Conservation (phyloP, 2,797 vertebrate species). For the Cygnus olor region DNA sequence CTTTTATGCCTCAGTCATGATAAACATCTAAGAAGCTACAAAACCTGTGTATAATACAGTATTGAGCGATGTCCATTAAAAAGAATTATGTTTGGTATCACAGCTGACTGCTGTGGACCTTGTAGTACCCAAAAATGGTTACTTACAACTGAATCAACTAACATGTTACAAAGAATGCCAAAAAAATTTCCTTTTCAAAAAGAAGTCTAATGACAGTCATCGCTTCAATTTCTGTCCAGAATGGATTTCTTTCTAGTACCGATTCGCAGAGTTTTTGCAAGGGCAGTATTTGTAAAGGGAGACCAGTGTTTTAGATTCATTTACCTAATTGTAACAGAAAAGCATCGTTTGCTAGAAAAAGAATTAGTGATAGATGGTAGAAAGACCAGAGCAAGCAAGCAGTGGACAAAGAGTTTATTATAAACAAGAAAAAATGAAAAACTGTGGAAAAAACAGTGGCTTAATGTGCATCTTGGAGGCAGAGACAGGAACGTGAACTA, state of each 20-base stretch:
- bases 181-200: neutral
- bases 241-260: neutral
- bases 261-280: neutral
- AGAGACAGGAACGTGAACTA: neutral
- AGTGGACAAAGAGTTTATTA: neutral
- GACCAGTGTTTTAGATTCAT: neutral
- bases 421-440: neutral
- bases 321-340: neutral
- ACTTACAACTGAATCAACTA: neutral
- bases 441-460: fast-evolving
- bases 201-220: neutral
- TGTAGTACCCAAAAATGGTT: neutral
- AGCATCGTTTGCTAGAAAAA: neutral
- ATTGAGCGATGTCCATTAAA: neutral
- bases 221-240: neutral
- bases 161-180: neutral
- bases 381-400: neutral
- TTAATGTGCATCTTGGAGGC: neutral
- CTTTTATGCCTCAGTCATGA: neutral
- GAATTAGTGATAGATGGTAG: neutral
- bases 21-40: neutral
- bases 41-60: neutral
- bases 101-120: neutral
- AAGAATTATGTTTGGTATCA: neutral
- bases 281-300: neutral